Percentiles rank a stretch among this genome's conserved stretches.
Evolutionary conservation across 2,888 invertebrate species (phyloP).

Genomic region (Chymomyza procnemis): DNA sequence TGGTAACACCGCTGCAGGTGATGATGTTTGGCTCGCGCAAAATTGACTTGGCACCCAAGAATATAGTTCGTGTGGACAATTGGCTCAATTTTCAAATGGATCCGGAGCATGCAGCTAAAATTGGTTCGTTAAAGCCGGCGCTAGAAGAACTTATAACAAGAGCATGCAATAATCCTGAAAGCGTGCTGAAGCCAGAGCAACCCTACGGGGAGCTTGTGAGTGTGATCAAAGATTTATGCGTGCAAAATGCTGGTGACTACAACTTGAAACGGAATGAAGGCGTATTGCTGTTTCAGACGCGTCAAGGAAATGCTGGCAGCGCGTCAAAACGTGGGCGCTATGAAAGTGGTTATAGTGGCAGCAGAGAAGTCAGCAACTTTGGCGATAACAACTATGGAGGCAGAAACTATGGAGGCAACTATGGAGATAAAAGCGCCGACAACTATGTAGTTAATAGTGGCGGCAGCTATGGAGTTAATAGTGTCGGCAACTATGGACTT

Average conservation of each 20-base stretch:
- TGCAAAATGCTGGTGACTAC: slow-evolving; percentile 87
- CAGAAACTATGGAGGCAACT: background rate
- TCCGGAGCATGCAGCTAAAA: slow-evolving; percentile 86
- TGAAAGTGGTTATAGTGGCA: slow-evolving; percentile 35
- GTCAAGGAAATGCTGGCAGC: slow-evolving; percentile 51
- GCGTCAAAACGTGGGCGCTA: slow-evolving; percentile 55
- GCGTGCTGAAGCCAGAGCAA: slow-evolving; percentile 81
- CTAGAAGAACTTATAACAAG: slow-evolving; percentile 90
- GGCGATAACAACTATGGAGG: background rate
- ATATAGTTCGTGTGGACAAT: slow-evolving; percentile 91
- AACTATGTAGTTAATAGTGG: background rate
- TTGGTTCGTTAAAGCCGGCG: slow-evolving; percentile 92
- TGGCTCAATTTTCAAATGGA: slow-evolving; percentile 96
- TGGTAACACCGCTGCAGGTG: slow-evolving; percentile 96
- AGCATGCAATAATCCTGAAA: slow-evolving; percentile 89
- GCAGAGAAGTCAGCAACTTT: slow-evolving; percentile 33
- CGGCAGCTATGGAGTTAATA: background rate
- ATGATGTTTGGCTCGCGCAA: slow-evolving; percentile 94
- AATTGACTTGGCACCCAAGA: slow-evolving; percentile 80
- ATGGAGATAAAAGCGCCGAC: slow-evolving; percentile 1
- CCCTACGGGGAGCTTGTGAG: slow-evolving; percentile 81
- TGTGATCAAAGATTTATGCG: slow-evolving; percentile 87
- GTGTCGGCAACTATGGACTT: background rate
- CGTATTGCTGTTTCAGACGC: slow-evolving; percentile 70
- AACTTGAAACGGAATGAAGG: slow-evolving; percentile 81